A percentile compares a stretch with the other conserved stretches of the same genome.
These are phyloP conservation scores for Euwallacea fornicatus DNA, from an alignment of 1,140 invertebrate species.

Conservation along the genomic window DNA sequence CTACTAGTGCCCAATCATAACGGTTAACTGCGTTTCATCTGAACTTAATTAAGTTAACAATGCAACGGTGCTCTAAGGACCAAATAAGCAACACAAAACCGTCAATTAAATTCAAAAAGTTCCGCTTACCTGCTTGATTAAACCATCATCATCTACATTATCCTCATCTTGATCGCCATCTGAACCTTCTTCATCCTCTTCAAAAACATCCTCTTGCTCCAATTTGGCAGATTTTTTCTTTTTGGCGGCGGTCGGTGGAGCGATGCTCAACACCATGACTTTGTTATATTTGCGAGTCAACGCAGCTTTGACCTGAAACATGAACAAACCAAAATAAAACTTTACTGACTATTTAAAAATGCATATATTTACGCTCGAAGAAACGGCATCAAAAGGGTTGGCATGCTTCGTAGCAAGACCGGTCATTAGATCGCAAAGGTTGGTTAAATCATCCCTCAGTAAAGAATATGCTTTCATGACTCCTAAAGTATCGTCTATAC, in stretches of 20 bases:
- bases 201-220: conserved; percentile 54
- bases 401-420: conserved; percentile 75
- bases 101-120: not conserved
- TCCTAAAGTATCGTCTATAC: conserved; percentile 71
- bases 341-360: conserved; percentile 18
- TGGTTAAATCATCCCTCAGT: conserved; percentile 88
- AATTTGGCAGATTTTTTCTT: conserved; percentile 61
- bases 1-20: no score
- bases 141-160: conserved; percentile 69
- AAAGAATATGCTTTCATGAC: conserved; percentile 84
- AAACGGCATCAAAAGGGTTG: conserved; percentile 74
- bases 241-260: conserved; percentile 61
- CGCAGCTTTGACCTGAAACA: conserved; percentile 78
- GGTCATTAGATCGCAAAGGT: conserved; percentile 77
- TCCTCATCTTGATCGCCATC: conserved; percentile 60
- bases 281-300: conserved; percentile 94
- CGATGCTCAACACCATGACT: conserved; percentile 69
- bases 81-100: no score
- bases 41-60: no score
- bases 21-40: no score
- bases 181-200: conserved; percentile 55
- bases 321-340: conserved; percentile 5
- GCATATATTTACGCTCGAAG: conserved; percentile 67
- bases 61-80: no score
- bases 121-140: conserved; percentile 68